Evolutionary conservation across 2,888 invertebrate species (phyloP).

Genomic region (Tinea semifulvella): DNA sequence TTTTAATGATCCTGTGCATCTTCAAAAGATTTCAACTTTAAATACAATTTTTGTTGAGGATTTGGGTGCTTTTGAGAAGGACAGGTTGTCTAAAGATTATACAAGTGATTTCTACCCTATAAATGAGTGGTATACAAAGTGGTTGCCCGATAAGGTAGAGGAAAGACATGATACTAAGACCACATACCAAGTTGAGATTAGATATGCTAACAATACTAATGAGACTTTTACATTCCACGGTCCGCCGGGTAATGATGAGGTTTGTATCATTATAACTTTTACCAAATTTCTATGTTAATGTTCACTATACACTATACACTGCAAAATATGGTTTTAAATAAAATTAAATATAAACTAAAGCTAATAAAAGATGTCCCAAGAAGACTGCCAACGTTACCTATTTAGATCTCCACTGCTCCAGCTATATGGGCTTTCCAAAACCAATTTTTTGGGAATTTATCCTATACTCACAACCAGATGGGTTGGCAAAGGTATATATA

Average conservation of each 20-base stretch:
- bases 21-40: slow-evolving; percentile 91
- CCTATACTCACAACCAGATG: no score
- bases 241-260: slow-evolving; percentile 90
- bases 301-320: no score
- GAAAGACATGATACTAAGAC: slow-evolving; percentile 90
- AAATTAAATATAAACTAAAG: no score
- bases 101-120: slow-evolving; percentile 89
- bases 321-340: no score
- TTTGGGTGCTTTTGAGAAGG: slow-evolving; percentile 83
- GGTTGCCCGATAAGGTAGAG: slow-evolving; percentile 89
- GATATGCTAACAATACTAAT: slow-evolving; percentile 93
- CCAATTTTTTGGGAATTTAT: no score
- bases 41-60: slow-evolving; percentile 90
- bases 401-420: no score
- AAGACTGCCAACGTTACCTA: no score
- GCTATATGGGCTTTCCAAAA: no score
- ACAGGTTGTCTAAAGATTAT: slow-evolving; percentile 86
- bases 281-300: no score
- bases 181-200: slow-evolving; percentile 92
- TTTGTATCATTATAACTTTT: no score
- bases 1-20: slow-evolving; percentile 95
- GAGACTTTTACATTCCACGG: slow-evolving; percentile 97
- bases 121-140: slow-evolving; percentile 92
- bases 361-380: no score
- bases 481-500: no score